phyloP scores from a whole-genome alignment of 2,797 vertebrate genomes.

The Peromyscus aztecus region DNA sequence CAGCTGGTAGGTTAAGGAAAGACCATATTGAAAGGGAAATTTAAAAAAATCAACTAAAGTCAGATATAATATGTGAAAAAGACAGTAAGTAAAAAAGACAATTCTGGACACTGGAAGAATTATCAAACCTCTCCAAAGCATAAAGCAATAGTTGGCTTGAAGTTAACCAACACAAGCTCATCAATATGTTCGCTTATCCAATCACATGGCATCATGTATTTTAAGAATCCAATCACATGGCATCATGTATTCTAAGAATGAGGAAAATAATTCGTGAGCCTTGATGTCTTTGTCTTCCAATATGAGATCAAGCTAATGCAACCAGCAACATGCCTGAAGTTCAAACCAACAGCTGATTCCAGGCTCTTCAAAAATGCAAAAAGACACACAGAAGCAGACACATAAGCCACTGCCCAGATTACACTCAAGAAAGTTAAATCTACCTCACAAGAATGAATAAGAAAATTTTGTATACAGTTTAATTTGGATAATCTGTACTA shows the following conservation, averaged over 20 bases:
- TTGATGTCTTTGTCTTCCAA: slow-evolving; percentile 31
- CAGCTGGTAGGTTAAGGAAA: neutral
- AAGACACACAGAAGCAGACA: neutral
- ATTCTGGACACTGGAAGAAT: neutral
- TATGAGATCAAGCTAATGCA: slow-evolving; percentile 7
- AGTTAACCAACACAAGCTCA: neutral
- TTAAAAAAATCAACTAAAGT: slow-evolving; percentile 33
- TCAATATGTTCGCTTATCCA: neutral
- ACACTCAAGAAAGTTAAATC: slow-evolving; percentile 63
- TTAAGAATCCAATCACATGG: slow-evolving; percentile 40
- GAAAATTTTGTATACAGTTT: slow-evolving; percentile 17
- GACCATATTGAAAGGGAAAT: neutral
- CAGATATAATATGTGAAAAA: slow-evolving; percentile 48
- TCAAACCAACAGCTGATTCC: slow-evolving; percentile 2
- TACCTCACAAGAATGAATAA: slow-evolving; percentile 29
- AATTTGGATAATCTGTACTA: slow-evolving; percentile 51
- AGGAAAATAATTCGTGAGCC: slow-evolving; percentile 35
- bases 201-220: slow-evolving; percentile 31
- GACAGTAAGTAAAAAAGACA: slow-evolving; percentile 62
- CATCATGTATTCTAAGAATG: slow-evolving; percentile 43
- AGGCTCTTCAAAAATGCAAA: slow-evolving; percentile 59
- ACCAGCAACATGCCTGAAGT: slow-evolving; percentile 36
- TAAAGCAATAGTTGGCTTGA: neutral
- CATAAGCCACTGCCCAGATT: slow-evolving; percentile 24
- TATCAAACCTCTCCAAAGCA: slow-evolving; percentile 47